Conservation (phyloP, 2,888 invertebrate species). For the Liopterus haemorrhoidalis region DNA sequence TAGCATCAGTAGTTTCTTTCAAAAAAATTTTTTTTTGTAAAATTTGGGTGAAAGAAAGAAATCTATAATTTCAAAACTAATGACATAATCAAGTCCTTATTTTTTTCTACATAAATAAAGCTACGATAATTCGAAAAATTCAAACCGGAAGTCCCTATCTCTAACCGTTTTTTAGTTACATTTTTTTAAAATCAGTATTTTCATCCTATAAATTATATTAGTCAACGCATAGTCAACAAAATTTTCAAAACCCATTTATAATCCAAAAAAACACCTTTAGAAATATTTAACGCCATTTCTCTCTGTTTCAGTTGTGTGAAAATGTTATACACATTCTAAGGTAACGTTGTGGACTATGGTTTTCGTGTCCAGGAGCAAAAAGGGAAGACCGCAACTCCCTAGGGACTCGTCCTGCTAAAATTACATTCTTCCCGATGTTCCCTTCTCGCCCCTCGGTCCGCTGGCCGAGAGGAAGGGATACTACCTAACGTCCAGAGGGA, state of each 20-base stretch:
- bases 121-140: no score
- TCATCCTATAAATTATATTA: no score
- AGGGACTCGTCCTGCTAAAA: slow-evolving; percentile 45
- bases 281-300: no score
- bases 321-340: slow-evolving; percentile 37
- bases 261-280: neutral
- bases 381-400: slow-evolving; percentile 43
- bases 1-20: no score
- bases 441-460: slow-evolving; percentile 32
- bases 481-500: no score
- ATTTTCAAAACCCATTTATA: neutral
- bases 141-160: no score
- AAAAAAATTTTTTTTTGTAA: no score
- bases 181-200: slow-evolving; percentile 6
- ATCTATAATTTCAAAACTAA: no score
- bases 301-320: neutral
- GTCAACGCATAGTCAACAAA: slow-evolving; percentile 16
- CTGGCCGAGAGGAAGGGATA: no score
- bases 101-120: slow-evolving; percentile 4
- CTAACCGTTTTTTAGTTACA: no score
- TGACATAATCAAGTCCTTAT: no score
- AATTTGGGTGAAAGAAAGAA: no score
- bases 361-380: slow-evolving; percentile 44
- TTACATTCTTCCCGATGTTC: slow-evolving; percentile 44
- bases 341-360: slow-evolving; percentile 37